Percentiles rank a stretch among this genome's conserved stretches.
Evolutionary conservation across 2,113 vertebrate genomes (phyloP).

Genomic region (Pholis gunnellus): DNA sequence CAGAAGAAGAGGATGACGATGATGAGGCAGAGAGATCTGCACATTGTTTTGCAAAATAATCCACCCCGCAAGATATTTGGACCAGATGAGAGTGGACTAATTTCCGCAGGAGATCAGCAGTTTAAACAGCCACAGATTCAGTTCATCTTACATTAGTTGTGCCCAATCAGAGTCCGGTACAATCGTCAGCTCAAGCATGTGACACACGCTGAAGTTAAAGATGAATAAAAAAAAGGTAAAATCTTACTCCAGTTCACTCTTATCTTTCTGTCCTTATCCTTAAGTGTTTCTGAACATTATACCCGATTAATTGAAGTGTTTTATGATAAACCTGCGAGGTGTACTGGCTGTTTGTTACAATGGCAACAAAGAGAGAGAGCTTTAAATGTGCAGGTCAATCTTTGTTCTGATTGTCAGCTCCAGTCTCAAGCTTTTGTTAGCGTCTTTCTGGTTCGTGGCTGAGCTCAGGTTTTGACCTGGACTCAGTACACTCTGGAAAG

Average conservation of each 20-base stretch:
- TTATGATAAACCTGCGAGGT: not conserved
- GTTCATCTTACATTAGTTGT: not conserved
- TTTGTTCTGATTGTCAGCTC: not conserved
- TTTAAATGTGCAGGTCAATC: not conserved
- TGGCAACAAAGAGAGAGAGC: not conserved
- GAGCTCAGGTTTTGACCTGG: not conserved
- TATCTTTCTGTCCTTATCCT: not conserved
- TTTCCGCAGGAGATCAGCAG: not conserved
- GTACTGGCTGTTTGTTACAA: not conserved
- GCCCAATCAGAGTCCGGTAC: not conserved
- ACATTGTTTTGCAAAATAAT: not conserved
- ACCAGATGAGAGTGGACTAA: constrained; percentile 22
- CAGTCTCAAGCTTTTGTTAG: not conserved
- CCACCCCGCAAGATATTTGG: not conserved
- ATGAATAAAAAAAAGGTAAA: not conserved
- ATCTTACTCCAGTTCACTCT: not conserved
- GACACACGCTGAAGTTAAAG: not conserved
- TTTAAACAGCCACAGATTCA: constrained; percentile 25
- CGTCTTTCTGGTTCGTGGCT: not conserved
- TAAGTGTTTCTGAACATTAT: not conserved
- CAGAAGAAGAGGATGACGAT: constrained; percentile 13
- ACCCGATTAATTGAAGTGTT: not conserved
- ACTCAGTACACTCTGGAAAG: not conserved
- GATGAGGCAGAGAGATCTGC: constrained; percentile 20
- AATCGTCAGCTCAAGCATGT: not conserved